A percentile compares a stretch with the other conserved stretches of the same genome.
Evolutionary conservation across 1,140 invertebrate species (phyloP).

Genomic region (Ericerus pela): DNA sequence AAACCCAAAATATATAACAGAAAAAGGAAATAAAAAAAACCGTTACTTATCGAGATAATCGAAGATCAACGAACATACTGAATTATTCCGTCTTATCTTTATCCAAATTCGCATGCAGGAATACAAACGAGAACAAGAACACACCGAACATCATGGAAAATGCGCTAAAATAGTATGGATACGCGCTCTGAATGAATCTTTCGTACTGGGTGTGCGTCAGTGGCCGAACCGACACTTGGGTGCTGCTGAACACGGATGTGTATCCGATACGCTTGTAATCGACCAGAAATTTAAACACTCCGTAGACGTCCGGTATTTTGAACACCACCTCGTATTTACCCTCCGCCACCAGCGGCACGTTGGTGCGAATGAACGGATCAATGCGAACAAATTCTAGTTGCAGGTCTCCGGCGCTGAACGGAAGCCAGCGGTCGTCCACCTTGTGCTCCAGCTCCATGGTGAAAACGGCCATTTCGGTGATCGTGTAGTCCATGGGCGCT

Average conservation of each 20-base stretch:
- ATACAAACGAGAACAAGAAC: constrained; percentile 81
- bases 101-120: constrained; percentile 82
- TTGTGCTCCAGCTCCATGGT: constrained; percentile 78
- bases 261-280: constrained; percentile 93
- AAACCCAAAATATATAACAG: too few species aligned
- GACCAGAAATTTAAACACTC: constrained; percentile 97
- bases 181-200: constrained; percentile 93
- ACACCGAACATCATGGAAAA: constrained; percentile 99
- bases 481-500: constrained; percentile 73
- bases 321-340: constrained; percentile 78
- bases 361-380: constrained; percentile 91
- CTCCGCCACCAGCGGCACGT: constrained; percentile 50
- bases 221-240: constrained; percentile 90
- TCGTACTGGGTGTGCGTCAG: constrained; percentile 97
- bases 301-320: constrained; percentile 97
- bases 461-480: constrained; percentile 83
- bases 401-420: constrained; percentile 81
- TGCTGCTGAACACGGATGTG: constrained; percentile 84
- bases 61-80: too few species aligned
- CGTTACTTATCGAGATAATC: too few species aligned
- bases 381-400: constrained; percentile 98
- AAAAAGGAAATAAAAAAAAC: too few species aligned
- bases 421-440: constrained; percentile 71
- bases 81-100: constrained; percentile 33
- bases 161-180: constrained; percentile 95